Evolutionary conservation across 2,888 invertebrate species (phyloP), one percentile per base, ranked within the genome.

Genomic region (Deilephila elpenor): DNA sequence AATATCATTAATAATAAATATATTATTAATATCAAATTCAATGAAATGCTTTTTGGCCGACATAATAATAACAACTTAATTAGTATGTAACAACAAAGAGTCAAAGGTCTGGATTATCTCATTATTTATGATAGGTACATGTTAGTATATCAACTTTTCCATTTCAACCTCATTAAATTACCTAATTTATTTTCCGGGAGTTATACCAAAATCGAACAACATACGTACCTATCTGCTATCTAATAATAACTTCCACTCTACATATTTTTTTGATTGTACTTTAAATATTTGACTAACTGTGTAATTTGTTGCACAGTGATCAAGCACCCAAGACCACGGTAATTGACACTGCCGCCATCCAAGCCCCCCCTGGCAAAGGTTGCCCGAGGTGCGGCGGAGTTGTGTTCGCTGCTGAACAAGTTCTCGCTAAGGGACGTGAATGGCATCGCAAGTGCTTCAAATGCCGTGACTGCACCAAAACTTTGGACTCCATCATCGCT

Each of bases 401-500:
- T 37, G 98, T 98, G 25, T 99, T 97, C 93, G 98, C 98, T 79
- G 99, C 99, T 67, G 99, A 99, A 92, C 97, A 98, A 91, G 98
- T 98, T 75, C 95, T 99, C 75, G 98, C 98, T 72, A 98, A 98
- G 89, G 97, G 98, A 79, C 96, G 97, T 83, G 97, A 97, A 91
- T 98, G 98, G 98, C 98, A 98, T 96, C 97, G 97, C 93, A 98
- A 98, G 92, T 98, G 98, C 92, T 98, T 97, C 95, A 98, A 98
- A 91, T 98, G 98, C 93, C 96, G 95, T 80, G 98, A 99, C 89
- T 99, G 99, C 93, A 97, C 96, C 84, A 98, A 98, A 93, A 97
- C 98, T 77, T 95, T 99, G 83, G 99, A 99, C 90, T 99, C 99
- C 72, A 98, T 98, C 89, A 98, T 98, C 85, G 98, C 98, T 82